Evolutionary conservation across 2,113 vertebrate genomes (phyloP).

Genomic region (Sceloporus undulatus): DNA sequence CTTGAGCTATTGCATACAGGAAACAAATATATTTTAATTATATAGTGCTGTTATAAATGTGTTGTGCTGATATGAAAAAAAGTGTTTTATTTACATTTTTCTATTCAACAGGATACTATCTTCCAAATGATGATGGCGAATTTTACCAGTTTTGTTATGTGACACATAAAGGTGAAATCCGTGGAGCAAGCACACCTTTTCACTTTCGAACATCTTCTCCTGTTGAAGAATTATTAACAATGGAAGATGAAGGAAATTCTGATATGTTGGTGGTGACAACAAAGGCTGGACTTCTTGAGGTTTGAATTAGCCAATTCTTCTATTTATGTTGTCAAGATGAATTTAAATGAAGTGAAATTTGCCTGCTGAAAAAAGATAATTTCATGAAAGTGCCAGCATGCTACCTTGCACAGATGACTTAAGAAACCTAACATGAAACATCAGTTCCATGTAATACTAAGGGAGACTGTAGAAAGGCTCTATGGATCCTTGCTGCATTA

Average conservation of each 20-base stretch:
- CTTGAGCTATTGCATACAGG: not conserved
- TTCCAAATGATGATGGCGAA: conserved; percentile 96
- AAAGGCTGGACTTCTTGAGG: conserved; percentile 95
- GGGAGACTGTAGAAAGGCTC: not conserved
- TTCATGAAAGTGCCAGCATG: not conserved
- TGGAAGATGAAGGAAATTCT: conserved; percentile 97
- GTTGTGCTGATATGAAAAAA: conserved; percentile 2
- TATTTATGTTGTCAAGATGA: not conserved
- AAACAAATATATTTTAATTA: not conserved
- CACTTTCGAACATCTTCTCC: conserved; percentile 93
- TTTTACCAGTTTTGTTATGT: conserved; percentile 99
- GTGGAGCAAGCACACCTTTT: conserved; percentile 98
- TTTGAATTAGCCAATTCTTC: conserved; percentile 69
- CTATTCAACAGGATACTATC: conserved; percentile 88
- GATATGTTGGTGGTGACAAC: conserved; percentile 99
- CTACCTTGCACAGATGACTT: not conserved
- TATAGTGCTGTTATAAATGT: not conserved
- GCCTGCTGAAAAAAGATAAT: no score
- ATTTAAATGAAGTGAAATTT: not conserved
- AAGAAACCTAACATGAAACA: not conserved
- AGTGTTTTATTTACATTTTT: conserved; percentile 47
- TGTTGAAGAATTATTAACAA: conserved; percentile 93
- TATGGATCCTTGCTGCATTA: not conserved
- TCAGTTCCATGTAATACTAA: not conserved
- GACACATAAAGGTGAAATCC: conserved; percentile 97